These are phyloP conservation scores for Brachystomella parvula DNA, from an alignment of 1,140 invertebrate genomes.

Conservation along the genomic window DNA sequence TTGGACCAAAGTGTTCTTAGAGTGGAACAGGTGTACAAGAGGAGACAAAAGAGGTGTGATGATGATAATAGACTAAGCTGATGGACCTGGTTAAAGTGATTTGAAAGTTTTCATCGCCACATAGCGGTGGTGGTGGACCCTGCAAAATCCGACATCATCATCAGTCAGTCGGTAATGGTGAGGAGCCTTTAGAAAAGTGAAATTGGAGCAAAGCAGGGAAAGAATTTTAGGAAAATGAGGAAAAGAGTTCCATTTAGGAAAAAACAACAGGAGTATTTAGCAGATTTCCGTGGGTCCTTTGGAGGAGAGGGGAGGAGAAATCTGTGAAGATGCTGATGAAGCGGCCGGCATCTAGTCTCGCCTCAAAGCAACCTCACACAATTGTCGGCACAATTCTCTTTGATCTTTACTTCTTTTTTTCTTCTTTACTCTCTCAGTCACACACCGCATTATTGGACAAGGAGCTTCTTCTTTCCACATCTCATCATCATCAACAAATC, in stretches of 20 bases:
- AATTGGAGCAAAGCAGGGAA: background rate
- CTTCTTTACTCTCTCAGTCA: background rate
- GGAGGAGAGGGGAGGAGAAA: background rate
- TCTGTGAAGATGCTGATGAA: slow-evolving; percentile 25
- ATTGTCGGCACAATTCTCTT: slow-evolving; percentile 36
- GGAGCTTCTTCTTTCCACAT: slow-evolving; percentile 5
- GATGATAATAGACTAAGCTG: background rate
- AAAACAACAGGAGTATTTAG: background rate
- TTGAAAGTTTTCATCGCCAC: background rate
- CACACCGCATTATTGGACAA: background rate
- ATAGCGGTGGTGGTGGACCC: no score
- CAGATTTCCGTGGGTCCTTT: background rate
- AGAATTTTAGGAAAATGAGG: background rate
- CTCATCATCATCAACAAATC: background rate
- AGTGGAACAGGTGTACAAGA: no score
- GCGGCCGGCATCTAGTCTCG: slow-evolving; percentile 16
- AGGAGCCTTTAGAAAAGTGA: background rate
- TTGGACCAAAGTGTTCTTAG: no score
- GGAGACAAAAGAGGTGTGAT: background rate
- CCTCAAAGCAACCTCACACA: slow-evolving; percentile 26
- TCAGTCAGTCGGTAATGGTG: background rate
- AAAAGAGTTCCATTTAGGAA: slow-evolving; percentile 11
- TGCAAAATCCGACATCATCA: no score
- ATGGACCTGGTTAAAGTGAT: background rate
- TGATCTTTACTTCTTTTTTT: slow-evolving; percentile 38